These are phyloP conservation scores for Opisthocomus hoazin DNA, from an alignment of 2,113 vertebrate genomes.

Conservation along the genomic window DNA sequence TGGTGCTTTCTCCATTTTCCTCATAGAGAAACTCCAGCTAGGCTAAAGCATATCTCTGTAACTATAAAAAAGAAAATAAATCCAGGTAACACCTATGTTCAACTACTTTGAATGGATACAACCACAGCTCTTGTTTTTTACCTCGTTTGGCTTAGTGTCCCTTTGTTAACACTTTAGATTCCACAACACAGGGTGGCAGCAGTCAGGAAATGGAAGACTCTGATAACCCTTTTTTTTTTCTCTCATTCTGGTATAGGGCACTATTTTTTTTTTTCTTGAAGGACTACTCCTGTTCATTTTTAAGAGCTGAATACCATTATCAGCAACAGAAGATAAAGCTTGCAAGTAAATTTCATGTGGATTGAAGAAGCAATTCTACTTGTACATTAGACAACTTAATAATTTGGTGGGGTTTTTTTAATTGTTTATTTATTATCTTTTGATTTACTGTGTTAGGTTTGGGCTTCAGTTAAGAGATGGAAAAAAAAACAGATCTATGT, in stretches of 20 bases:
- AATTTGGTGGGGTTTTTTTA: neutral
- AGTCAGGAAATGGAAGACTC: neutral
- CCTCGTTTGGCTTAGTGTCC: neutral
- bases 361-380: neutral
- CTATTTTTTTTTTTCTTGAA: neutral
- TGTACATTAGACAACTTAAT: neutral
- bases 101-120: neutral
- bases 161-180: neutral
- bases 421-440: neutral
- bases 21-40: neutral
- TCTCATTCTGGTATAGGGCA: neutral
- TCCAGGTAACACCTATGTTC: neutral
- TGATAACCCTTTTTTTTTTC: neutral
- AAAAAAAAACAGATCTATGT: fast-evolving
- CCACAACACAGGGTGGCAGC: neutral
- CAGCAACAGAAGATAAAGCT: neutral
- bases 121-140: neutral
- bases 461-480: neutral
- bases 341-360: neutral
- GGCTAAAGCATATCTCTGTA: neutral
- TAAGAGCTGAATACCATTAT: neutral
- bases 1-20: neutral
- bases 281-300: neutral
- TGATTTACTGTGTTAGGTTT: neutral
- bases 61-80: neutral